Conservation (phyloP, 2,113 vertebrate genomes). For the Hassar affinis region DNA sequence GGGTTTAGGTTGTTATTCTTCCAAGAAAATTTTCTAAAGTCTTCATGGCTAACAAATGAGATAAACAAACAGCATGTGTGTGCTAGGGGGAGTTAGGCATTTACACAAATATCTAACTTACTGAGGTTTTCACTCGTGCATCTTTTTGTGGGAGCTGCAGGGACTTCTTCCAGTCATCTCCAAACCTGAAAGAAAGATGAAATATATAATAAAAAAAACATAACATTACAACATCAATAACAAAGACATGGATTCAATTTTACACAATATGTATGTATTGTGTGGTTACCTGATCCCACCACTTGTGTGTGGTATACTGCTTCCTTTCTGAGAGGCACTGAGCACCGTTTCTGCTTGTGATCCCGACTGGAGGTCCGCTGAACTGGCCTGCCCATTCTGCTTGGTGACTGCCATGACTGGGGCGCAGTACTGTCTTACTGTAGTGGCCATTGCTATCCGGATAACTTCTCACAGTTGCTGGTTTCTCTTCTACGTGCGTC, state of each 20-base stretch:
- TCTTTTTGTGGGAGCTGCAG: slow-evolving; percentile 72
- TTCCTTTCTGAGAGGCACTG: slow-evolving; percentile 55
- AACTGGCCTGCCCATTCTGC: slow-evolving; percentile 65
- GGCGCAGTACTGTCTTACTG: slow-evolving; percentile 68
- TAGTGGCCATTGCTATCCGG: slow-evolving; percentile 67
- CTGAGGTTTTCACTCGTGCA: slow-evolving; percentile 67
- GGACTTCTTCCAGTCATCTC: slow-evolving; percentile 74
- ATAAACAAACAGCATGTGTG: not conserved
- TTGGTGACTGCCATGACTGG: slow-evolving; percentile 65
- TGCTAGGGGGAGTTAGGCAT: no score
- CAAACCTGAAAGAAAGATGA: slow-evolving; percentile 61
- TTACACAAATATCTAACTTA: slow-evolving; percentile 43
- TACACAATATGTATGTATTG: not conserved
- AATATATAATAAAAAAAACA: not conserved
- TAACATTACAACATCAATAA: not conserved
- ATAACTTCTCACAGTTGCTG: not conserved
- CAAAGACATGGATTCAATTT: not conserved
- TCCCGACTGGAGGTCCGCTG: slow-evolving; percentile 57
- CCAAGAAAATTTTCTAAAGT: not conserved
- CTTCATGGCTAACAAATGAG: not conserved
- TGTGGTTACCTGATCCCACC: slow-evolving; percentile 68
- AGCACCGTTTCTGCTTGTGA: slow-evolving; percentile 51
- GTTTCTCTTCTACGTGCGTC: not conserved
- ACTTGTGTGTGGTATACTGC: slow-evolving; percentile 64
- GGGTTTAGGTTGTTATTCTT: not conserved